Evolutionary conservation across 2,797 vertebrate species (phyloP).

Genomic region (Sparidentex hasta): DNA sequence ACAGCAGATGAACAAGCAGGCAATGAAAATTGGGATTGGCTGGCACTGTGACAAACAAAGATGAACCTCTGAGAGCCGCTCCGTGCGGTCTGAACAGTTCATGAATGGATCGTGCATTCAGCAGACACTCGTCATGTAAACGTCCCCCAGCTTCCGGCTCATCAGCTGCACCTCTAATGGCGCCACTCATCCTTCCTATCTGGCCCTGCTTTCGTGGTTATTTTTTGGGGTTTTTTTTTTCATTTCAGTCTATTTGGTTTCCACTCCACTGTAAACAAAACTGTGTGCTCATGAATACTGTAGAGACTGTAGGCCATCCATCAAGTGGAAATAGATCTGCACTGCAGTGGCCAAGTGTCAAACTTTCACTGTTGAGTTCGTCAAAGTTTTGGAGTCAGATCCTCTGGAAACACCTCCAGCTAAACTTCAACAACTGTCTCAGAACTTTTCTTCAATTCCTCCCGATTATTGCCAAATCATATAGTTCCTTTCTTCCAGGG

Average conservation of each 20-base stretch:
- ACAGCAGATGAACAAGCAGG: not conserved
- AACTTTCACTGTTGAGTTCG: not conserved
- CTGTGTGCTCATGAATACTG: constrained; percentile 27
- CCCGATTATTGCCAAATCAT: not conserved
- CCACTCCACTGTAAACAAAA: constrained; percentile 17
- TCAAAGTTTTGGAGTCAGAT: constrained; percentile 8
- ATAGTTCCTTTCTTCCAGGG: not conserved
- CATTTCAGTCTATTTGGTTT: not conserved
- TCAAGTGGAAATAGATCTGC: constrained; percentile 30
- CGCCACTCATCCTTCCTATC: not conserved
- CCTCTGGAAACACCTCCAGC: not conserved
- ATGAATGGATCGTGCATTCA: not conserved
- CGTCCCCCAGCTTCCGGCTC: not conserved
- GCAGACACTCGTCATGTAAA: not conserved
- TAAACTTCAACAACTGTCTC: not conserved
- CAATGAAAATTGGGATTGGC: not conserved
- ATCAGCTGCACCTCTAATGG: not conserved
- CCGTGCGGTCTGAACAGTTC: not conserved
- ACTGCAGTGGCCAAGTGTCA: constrained; percentile 45
- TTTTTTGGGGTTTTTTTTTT: not conserved
- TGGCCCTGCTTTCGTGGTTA: not conserved
- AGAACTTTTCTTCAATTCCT: not conserved
- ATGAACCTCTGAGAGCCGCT: constrained; percentile 18
- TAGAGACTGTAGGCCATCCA: constrained; percentile 25
- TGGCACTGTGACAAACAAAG: constrained; percentile 1